Base-by-base conservation (phyloP, 2,888 invertebrate species). In the Ephialtes manifestator region DNA sequence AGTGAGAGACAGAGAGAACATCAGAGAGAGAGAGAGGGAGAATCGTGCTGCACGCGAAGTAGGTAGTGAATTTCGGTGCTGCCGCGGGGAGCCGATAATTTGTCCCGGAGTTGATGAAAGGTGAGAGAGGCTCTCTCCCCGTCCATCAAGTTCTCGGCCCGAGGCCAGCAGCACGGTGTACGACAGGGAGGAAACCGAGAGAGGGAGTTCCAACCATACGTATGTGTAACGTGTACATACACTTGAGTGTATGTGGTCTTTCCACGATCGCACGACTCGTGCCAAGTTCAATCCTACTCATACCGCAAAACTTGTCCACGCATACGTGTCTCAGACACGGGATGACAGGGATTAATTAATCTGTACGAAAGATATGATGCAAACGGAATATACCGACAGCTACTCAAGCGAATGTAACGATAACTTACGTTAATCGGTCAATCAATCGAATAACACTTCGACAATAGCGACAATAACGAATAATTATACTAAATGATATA, bases 91-190 rank as follows among this genome's bases (percentile, higher is more conserved):
- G 60, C 67, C 80, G 71, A 82, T 85, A 84, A 84, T 87, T 80
- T 81, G 63, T 80, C 63, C 74, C 55, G 65, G 65, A 65, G 85
- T 83, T 81, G 84, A 82, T 84, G 81, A 86, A 86, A 84, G 76
- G 82, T 83, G 43, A 75, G 71, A 55, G 72, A 83, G 74, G 53
- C 48, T 81, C 48, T 67, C 35, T 10, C 35, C 8, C 63, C 71
- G 70, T 87, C 72, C 70, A 85, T 85, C 83, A 70, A 80, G 51
- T 46, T 24, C 48, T 48, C 58, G 18, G 72, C 58, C 58, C 28
- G 58, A n/a, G 58, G 58, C 58, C 58, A 60, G 58, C 39, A 46
- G 8, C 8, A 15, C 28, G 20, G 39, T 15, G 39, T 55, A 55
- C 15, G 24, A 74, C 24, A 7, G 4, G 72, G 7, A 39, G 43